Conservation (phyloP, 2,113 vertebrate genomes). For the Sinocyclocheilus maitianheensis region DNA sequence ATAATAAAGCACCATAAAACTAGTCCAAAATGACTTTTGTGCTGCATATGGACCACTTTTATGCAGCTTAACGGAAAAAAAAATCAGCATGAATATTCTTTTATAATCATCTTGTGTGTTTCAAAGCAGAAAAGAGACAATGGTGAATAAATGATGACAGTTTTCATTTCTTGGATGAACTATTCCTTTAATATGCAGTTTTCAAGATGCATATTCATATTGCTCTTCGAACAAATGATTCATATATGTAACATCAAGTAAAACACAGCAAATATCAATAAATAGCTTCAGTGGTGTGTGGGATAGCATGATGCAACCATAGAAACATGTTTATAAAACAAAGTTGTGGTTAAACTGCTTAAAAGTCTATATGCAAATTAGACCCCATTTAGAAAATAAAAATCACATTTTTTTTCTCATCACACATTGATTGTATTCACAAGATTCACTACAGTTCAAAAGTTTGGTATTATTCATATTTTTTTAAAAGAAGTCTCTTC, state of each 20-base stretch:
- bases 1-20: neutral
- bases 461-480: neutral
- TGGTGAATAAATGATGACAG: neutral
- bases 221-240: conserved; percentile 38
- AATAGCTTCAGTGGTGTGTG: conserved; percentile 33
- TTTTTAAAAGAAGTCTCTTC: neutral
- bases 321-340: conserved; percentile 13
- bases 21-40: neutral
- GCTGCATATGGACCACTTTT: neutral
- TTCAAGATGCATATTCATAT: conserved; percentile 28
- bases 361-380: conserved; percentile 28
- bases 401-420: neutral
- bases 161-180: neutral
- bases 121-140: neutral
- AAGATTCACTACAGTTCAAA: neutral
- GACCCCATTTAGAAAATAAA: conserved; percentile 17
- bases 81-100: neutral
- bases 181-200: conserved; percentile 15
- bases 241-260: conserved; percentile 28
- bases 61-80: neutral
- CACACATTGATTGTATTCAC: conserved; percentile 34
- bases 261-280: conserved; percentile 46
- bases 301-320: conserved; percentile 36
- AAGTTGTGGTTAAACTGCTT: conserved; percentile 31
- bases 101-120: too few relatives aligned